Conservation (phyloP, 2,888 invertebrate genomes). For the Antitype chi region DNA sequence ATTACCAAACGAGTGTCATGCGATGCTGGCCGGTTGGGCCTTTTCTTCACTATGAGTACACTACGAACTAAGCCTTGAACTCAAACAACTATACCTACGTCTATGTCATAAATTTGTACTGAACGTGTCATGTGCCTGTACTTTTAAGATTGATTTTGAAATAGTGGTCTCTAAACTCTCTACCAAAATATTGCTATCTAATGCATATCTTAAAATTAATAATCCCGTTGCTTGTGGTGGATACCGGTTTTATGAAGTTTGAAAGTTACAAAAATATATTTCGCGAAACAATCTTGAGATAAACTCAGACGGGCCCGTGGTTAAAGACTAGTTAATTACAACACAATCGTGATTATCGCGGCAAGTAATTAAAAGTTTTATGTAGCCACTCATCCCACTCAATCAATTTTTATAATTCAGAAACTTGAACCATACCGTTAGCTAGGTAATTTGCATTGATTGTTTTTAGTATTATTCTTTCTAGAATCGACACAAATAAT, state of each 20-base stretch:
- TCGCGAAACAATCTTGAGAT: background rate
- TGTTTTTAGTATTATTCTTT: conserved; percentile 40
- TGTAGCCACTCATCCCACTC: conserved; percentile 59
- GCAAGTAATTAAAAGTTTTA: conserved; percentile 51
- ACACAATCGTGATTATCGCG: conserved; percentile 26
- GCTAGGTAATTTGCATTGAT: conserved; percentile 48
- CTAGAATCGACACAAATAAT: conserved; percentile 19
- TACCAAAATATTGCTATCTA: background rate
- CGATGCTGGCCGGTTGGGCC: conserved; percentile 25
- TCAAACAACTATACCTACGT: conserved; percentile 48
- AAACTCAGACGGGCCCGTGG: background rate
- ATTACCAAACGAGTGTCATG: conserved; percentile 68
- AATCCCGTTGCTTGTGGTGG: background rate
- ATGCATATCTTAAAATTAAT: background rate
- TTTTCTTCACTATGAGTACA: conserved; percentile 33
- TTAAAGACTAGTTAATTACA: conserved; percentile 14
- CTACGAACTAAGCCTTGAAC: conserved; percentile 12
- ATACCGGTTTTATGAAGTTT: background rate
- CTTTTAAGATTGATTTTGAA: conserved; percentile 37
- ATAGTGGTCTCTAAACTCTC: background rate
- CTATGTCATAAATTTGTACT: conserved; percentile 40
- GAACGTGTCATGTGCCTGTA: conserved; percentile 19
- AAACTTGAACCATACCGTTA: conserved; percentile 68
- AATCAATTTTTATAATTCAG: conserved; percentile 63
- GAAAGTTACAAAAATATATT: background rate